These are phyloP conservation scores for Brachyrhaphis roseni DNA, from an alignment of 2,797 vertebrate species.

Conservation along the genomic window DNA sequence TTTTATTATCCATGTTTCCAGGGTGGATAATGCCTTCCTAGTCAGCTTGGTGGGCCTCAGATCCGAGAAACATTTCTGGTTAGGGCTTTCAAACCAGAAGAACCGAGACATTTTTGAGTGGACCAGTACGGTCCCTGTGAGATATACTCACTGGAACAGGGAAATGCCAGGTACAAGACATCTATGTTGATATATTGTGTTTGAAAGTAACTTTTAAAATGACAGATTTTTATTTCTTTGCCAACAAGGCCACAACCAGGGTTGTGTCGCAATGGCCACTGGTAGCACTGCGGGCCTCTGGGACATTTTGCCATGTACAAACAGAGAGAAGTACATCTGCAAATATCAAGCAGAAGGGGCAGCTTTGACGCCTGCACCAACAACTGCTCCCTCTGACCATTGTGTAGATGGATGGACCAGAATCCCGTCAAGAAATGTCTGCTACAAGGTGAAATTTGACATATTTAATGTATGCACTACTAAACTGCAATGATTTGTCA, in stretches of 20 bases:
- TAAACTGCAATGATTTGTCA: neutral
- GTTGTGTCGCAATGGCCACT: conserved; percentile 91
- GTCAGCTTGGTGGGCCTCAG: conserved; percentile 88
- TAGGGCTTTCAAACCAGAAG: conserved; percentile 87
- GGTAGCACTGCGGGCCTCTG: conserved; percentile 87
- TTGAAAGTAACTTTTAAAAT: fast-evolving
- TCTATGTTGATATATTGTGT: neutral
- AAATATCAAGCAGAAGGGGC: conserved; percentile 87
- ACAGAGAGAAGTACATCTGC: conserved; percentile 89
- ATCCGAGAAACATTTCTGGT: conserved; percentile 90
- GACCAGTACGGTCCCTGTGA: conserved; percentile 76
- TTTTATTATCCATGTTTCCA: conserved; percentile 58
- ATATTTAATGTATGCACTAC: neutral
- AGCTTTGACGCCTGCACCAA: conserved; percentile 76
- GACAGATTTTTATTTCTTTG: neutral
- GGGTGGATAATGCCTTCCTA: conserved; percentile 90
- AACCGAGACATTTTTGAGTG: conserved; percentile 84
- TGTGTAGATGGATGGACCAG: conserved; percentile 82
- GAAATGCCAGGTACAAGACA: conserved; percentile 87
- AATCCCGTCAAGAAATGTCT: conserved; percentile 38
- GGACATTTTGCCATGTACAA: conserved; percentile 88
- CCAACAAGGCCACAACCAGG: conserved; percentile 80
- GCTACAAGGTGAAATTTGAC: conserved; percentile 58
- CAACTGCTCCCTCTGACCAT: conserved; percentile 66
- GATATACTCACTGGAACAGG: conserved; percentile 89